Conservation (phyloP, 2,113 vertebrate genomes). For the Orientallactaga bullata region DNA sequence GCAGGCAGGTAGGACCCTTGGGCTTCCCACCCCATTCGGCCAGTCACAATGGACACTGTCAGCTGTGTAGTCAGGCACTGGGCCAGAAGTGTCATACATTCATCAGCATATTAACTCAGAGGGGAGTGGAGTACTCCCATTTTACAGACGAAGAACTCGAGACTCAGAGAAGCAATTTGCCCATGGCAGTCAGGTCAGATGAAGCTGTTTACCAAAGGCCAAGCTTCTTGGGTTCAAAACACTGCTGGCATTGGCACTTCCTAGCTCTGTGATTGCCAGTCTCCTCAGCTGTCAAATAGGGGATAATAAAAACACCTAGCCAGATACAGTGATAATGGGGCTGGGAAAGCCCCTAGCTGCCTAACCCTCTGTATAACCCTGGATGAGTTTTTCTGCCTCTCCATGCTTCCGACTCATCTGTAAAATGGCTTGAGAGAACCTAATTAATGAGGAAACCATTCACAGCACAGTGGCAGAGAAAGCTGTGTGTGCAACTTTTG, state of each 20-base stretch:
- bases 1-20: slow-evolving; percentile 91
- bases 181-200: neutral
- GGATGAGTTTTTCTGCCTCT: neutral
- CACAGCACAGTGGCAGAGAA: too few species aligned
- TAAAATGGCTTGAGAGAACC: neutral
- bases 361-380: neutral
- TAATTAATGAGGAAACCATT: neutral
- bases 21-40: rapidly evolving
- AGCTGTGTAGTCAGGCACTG: neutral
- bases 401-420: neutral
- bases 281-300: neutral
- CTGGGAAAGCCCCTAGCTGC: neutral
- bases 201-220: neutral
- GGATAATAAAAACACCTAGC: neutral
- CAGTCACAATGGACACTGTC: neutral
- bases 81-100: neutral
- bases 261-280: neutral
- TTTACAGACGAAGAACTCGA: neutral
- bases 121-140: neutral
- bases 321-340: neutral
- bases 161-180: neutral
- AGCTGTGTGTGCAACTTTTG: neutral
- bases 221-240: neutral
- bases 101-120: neutral
- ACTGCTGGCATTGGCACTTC: neutral